Percentiles rank a stretch among this genome's conserved stretches.
Conservation (phyloP, 2,888 invertebrate genomes). For the Idaea biselata region DNA sequence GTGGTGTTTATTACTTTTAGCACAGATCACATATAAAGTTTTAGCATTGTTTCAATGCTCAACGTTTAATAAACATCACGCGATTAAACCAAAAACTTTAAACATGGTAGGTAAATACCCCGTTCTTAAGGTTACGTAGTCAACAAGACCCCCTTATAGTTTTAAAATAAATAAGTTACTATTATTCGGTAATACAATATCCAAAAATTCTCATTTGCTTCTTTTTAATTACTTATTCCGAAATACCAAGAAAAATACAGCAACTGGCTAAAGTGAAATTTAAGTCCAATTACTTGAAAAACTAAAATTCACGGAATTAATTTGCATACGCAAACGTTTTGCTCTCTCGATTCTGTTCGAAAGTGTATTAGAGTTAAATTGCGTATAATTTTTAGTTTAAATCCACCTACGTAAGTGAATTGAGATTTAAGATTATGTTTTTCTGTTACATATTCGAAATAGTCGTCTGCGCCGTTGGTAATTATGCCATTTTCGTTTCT, state of each 20-base stretch:
- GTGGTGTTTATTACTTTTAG: no score
- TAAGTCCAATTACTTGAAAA: slow-evolving; percentile 19
- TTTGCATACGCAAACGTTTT: slow-evolving; percentile 45
- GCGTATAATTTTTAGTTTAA: slow-evolving; percentile 22
- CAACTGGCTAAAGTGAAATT: slow-evolving; percentile 17
- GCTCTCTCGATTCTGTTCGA: slow-evolving; percentile 44
- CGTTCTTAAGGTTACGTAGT: no score
- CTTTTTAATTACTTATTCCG: neutral
- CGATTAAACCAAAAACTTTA: no score
- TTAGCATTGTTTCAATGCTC: no score
- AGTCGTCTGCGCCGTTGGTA: no score
- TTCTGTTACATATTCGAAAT: neutral
- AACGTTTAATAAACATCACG: no score
- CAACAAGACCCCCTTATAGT: no score
- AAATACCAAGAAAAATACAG: slow-evolving; percentile 8
- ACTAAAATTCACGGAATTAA: slow-evolving; percentile 20
- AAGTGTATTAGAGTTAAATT: slow-evolving; percentile 39
- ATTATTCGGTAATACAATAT: neutral
- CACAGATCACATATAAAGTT: no score
- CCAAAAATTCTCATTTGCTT: neutral
- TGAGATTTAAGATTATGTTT: slow-evolving; percentile 6
- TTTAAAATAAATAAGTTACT: no score
- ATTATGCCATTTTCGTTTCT: no score
- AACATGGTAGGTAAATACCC: no score
- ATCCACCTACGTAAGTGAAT: slow-evolving; percentile 11